A percentile compares a stretch with the other conserved stretches of the same genome.
Conservation (phyloP, 2,113 vertebrate species). For the Phylloscopus trochiloides region DNA sequence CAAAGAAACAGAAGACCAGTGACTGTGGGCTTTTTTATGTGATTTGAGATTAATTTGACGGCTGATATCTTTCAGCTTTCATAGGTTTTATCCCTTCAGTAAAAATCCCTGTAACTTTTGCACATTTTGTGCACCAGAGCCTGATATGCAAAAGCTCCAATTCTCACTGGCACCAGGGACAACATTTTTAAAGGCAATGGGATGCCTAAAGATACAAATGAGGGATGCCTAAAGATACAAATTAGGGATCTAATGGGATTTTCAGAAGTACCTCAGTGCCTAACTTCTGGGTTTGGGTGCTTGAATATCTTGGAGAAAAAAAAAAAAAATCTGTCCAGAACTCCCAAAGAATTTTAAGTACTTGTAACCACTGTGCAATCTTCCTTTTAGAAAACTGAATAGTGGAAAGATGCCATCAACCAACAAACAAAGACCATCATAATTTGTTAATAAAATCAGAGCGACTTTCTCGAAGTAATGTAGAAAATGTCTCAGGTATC, state of each 20-base stretch:
- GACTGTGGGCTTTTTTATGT: background rate
- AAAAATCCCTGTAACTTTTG: background rate
- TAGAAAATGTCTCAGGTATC: background rate
- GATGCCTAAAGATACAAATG: background rate
- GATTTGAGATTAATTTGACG: conserved; percentile 20
- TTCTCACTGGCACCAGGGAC: background rate
- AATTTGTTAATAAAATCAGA: background rate
- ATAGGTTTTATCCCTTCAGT: background rate
- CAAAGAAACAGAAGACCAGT: conserved; percentile 19
- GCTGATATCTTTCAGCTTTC: conserved; percentile 10
- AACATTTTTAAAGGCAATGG: background rate
- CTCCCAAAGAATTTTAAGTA: background rate
- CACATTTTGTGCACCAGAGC: background rate
- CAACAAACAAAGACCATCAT: background rate
- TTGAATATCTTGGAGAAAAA: background rate
- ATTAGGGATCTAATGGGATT: background rate
- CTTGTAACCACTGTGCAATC: background rate
- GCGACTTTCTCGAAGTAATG: background rate
- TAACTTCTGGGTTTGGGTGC: background rate
- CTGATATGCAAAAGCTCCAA: background rate
- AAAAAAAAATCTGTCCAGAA: background rate
- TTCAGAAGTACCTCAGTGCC: background rate
- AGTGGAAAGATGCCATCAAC: background rate
- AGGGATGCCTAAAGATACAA: background rate
- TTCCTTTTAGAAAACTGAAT: background rate